Percentiles rank a stretch among this genome's conserved stretches.
phyloP scores from a whole-genome alignment of 1,140 invertebrate species.

The Batillaria attramentaria region DNA sequence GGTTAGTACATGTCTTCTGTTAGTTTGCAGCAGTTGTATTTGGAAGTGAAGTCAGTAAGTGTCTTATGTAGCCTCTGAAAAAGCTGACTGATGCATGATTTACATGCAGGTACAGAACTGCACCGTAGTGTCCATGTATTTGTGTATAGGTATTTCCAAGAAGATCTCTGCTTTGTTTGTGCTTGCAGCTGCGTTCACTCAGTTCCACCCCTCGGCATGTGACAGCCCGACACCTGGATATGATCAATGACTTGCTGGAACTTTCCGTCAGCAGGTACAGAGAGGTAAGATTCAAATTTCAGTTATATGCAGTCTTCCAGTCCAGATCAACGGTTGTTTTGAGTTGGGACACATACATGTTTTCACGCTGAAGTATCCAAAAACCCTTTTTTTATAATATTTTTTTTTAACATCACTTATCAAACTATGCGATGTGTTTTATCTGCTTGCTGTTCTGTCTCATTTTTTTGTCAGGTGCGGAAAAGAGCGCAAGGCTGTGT shows the following conservation, averaged over 20 bases:
- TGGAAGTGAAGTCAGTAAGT: too few relatives aligned
- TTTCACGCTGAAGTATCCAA: too few relatives aligned
- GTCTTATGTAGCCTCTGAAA: neutral
- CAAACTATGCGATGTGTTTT: too few relatives aligned
- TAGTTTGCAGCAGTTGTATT: neutral
- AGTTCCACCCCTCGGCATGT: slow-evolving; percentile 60
- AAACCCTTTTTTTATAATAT: too few relatives aligned
- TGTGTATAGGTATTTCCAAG: too few relatives aligned
- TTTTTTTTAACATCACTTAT: too few relatives aligned
- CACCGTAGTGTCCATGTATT: too few relatives aligned
- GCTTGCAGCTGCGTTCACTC: slow-evolving; percentile 66
- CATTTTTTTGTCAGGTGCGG: slow-evolving; percentile 76
- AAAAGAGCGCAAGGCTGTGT: slow-evolving; percentile 78
- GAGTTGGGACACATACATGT: too few relatives aligned
- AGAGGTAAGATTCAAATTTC: slow-evolving; percentile 76
- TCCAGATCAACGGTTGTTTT: too few relatives aligned
- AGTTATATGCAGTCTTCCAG: too few relatives aligned
- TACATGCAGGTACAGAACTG: too few relatives aligned
- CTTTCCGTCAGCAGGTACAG: slow-evolving; percentile 81
- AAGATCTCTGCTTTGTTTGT: neutral
- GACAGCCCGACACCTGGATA: slow-evolving; percentile 75
- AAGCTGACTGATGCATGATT: neutral
- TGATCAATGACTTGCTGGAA: slow-evolving; percentile 79
- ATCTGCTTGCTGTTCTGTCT: neutral
- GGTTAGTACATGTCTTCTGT: slow-evolving; percentile 68